These are phyloP conservation scores for Podiceps cristatus DNA, from an alignment of 2,113 vertebrate genomes.

Conservation along the genomic window DNA sequence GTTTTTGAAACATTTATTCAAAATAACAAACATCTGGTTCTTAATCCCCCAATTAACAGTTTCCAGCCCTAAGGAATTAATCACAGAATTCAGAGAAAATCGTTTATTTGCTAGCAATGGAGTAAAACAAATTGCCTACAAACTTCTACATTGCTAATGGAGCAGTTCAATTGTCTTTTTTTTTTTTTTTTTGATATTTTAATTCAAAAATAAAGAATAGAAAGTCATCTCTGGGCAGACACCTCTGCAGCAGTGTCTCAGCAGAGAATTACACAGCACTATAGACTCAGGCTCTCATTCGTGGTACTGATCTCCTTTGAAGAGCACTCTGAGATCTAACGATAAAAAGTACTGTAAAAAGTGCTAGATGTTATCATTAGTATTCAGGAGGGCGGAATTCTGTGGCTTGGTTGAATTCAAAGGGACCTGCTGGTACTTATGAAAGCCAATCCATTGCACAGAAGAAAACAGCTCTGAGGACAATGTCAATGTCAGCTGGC, in stretches of 20 bases:
- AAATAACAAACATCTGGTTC: constrained; percentile 56
- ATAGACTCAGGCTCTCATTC: not conserved
- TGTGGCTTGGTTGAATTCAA: constrained; percentile 2
- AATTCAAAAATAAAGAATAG: constrained; percentile 2
- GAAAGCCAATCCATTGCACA: not conserved
- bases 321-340: not conserved
- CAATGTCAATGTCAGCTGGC: not conserved
- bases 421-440: not conserved
- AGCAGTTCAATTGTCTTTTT: not conserved
- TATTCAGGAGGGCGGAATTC: not conserved
- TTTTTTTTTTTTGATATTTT: not conserved
- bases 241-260: not conserved
- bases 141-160: not conserved
- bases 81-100: constrained; percentile 5
- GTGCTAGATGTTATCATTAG: not conserved
- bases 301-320: not conserved
- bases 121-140: constrained; percentile 39
- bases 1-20: not conserved
- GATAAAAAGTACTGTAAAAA: not conserved
- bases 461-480: not conserved
- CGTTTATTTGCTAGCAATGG: constrained; percentile 10
- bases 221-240: not conserved
- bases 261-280: not conserved
- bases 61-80: constrained; percentile 46
- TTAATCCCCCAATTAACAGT: constrained; percentile 56